These are phyloP conservation scores for Piprites chloris DNA, from an alignment of 2,113 vertebrate species.

Conservation along the genomic window DNA sequence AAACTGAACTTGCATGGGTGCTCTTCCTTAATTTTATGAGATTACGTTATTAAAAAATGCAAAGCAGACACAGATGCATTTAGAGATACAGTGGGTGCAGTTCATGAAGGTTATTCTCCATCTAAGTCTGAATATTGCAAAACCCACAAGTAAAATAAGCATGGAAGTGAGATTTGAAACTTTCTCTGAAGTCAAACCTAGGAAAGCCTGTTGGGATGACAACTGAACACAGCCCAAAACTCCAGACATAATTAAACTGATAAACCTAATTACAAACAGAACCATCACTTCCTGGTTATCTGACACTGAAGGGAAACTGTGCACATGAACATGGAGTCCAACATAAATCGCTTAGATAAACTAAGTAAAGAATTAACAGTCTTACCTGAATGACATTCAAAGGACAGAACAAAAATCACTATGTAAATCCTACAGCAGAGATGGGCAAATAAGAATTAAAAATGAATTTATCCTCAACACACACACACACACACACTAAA, in stretches of 20 bases:
- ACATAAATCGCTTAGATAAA: neutral
- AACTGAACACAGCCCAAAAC: neutral
- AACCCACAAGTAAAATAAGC: neutral
- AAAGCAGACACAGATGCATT: neutral
- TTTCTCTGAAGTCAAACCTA: neutral
- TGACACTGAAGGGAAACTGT: no score
- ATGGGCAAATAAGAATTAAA: neutral
- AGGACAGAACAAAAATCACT: neutral
- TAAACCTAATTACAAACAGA: neutral
- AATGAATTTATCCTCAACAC: rapidly evolving
- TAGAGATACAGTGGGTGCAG: rapidly evolving
- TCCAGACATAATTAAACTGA: neutral
- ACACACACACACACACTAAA: neutral
- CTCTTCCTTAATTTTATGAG: neutral
- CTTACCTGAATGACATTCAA: neutral
- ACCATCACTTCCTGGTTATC: neutral
- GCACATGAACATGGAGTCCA: neutral
- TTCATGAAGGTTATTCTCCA: neutral
- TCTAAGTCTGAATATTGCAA: neutral
- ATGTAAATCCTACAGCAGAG: neutral
- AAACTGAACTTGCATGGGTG: neutral
- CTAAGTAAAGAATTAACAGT: neutral
- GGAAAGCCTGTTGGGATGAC: neutral
- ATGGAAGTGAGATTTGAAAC: neutral
- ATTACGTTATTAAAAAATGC: neutral